These are phyloP conservation scores for Lycocerus yunnanus DNA, from an alignment of 2,888 invertebrate species.

Conservation along the genomic window DNA sequence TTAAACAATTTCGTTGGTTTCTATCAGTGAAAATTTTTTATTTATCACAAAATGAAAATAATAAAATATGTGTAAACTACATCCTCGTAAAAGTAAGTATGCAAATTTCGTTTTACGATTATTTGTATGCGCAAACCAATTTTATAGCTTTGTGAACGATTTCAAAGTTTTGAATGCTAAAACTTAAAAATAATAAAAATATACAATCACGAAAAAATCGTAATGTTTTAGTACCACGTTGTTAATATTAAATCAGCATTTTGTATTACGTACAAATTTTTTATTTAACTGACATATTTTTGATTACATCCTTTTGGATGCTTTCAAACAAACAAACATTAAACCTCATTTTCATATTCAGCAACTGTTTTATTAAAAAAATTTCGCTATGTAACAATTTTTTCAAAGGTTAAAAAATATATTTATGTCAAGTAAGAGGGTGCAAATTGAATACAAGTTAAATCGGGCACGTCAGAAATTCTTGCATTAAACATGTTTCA, in stretches of 20 bases:
- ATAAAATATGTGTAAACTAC: background rate
- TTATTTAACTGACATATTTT: background rate
- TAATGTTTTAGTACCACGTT: background rate
- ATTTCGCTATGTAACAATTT: background rate
- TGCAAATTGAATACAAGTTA: background rate
- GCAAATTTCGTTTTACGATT: background rate
- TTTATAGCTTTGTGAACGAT: background rate
- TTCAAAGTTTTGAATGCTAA: background rate
- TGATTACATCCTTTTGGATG: background rate
- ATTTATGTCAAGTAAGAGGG: background rate
- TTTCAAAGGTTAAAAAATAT: background rate
- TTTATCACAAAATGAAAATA: background rate
- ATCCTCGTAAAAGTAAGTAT: background rate
- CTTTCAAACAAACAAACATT: background rate
- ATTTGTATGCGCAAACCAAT: background rate
- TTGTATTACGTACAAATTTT: background rate
- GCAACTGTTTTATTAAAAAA: background rate
- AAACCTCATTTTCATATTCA: background rate
- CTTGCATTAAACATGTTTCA: background rate
- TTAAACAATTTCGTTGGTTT: background rate
- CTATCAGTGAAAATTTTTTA: background rate
- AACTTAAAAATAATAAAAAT: background rate
- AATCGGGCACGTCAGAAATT: background rate
- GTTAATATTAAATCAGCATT: background rate
- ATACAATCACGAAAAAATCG: background rate